Base-by-base conservation (phyloP, 2,888 invertebrate genomes). In the Nesidiocoris tenuis region DNA sequence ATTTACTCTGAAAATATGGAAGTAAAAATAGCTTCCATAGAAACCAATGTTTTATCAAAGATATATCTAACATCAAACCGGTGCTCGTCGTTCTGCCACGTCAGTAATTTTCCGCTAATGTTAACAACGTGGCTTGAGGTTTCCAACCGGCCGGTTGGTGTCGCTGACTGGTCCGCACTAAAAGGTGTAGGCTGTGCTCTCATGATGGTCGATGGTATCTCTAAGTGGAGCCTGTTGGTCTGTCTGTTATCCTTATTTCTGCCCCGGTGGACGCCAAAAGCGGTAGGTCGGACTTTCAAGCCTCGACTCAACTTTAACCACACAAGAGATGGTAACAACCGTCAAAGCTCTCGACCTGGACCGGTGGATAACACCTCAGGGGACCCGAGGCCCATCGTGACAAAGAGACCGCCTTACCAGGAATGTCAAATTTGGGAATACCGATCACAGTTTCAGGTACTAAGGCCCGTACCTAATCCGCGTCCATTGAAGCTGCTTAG, bases 201-300 rank as follows among this genome's bases (percentile, higher is more conserved):
- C 39, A 39, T 3, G 39, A 39, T 39, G 39, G 5, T 39, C 39
- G 70, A 70, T 70, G 24, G 70, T 70, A 70, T 70, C 70, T 70
- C 39, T 39, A 39, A 39, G 39, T 24, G 61, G 24, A 23, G 70
- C 61, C 70, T 70, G 70, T 70, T 70, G 70, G 24, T 19, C 57
- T 57, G 70, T 70, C 70, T 57, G 22, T 70, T 70, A 57, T 16
- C 70, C 19, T 70, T 59, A 70, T 24, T 59, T 70, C 70, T 57
- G 70, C 70, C 22, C 59, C 70, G 70, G 39, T 59, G 70, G 55
- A 59, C 59, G 24, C 25, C 9, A 25, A 70, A 70, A 22, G 70
- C 39, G 39, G 39, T 7, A 39, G 39, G 39, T 39, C 12, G 39
- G 39, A 39, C 39, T 39, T 39, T 39, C 39, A 39, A 39, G 39